Evolutionary conservation across 2,888 invertebrate species (phyloP).

Genomic region (Zygothrica quintamaculata): DNA sequence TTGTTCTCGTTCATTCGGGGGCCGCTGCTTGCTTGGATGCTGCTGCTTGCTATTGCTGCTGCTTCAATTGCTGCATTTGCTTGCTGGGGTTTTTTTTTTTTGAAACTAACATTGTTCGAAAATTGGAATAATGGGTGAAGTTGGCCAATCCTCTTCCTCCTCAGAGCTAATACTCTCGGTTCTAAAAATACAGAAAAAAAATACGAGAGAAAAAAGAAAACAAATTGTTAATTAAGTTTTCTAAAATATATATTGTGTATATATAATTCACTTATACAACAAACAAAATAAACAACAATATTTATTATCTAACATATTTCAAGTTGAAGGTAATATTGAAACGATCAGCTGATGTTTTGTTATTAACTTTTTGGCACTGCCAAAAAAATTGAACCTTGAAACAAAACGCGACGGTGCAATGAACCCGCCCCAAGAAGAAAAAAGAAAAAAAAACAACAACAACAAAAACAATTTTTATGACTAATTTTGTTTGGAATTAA

Average conservation of each 20-base stretch:
- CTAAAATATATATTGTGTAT: too few relatives aligned
- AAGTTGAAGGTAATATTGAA: slow-evolving; percentile 55
- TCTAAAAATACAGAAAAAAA: slow-evolving; percentile 82
- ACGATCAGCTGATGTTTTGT: slow-evolving; percentile 47
- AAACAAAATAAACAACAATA: too few relatives aligned
- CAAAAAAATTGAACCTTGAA: slow-evolving; percentile 45
- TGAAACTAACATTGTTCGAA: slow-evolving; percentile 85
- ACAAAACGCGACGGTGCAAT: slow-evolving; percentile 58
- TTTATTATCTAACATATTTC: slow-evolving; percentile 31
- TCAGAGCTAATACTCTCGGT: slow-evolving; percentile 87
- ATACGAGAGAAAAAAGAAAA: not conserved
- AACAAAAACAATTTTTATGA: slow-evolving; percentile 50
- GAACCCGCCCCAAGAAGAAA: too few relatives aligned
- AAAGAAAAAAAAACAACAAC: too few relatives aligned
- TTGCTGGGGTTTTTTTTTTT: too few relatives aligned
- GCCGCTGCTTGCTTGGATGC: slow-evolving; percentile 49
- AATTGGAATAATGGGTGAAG: slow-evolving; percentile 87
- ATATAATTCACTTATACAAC: too few relatives aligned
- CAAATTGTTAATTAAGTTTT: slow-evolving; percentile 19
- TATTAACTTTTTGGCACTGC: slow-evolving; percentile 24
- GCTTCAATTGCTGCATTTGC: slow-evolving; percentile 13
- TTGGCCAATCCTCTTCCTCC: slow-evolving; percentile 87
- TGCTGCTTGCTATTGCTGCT: slow-evolving; percentile 37
- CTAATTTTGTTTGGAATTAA: slow-evolving; percentile 29
- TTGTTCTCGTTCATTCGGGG: slow-evolving; percentile 32